Conservation (phyloP, 2,888 invertebrate genomes). For the Fragum fragum region DNA sequence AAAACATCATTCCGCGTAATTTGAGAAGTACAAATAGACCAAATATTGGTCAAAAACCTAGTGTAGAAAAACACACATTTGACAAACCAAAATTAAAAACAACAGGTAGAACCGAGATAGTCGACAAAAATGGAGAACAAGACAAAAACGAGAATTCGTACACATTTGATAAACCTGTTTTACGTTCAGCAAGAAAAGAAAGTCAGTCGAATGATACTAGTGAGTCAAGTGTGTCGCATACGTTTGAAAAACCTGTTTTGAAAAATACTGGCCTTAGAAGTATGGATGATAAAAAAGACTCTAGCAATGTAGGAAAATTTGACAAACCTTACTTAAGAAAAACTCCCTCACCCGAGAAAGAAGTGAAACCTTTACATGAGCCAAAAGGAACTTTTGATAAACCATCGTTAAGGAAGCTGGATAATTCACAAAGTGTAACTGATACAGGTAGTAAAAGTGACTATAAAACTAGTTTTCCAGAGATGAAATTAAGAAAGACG, state of each 20-base stretch:
- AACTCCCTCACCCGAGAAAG: constrained; percentile 61
- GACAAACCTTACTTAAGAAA: constrained; percentile 60
- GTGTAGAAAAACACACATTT: constrained; percentile 54
- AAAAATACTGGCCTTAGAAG: constrained; percentile 23
- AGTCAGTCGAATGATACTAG: not conserved
- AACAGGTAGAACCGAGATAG: constrained; percentile 23
- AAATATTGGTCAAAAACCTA: not conserved
- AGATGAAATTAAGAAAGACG: constrained; percentile 31
- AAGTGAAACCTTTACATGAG: constrained; percentile 41
- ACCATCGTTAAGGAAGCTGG: constrained; percentile 60
- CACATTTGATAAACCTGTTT: constrained; percentile 62
- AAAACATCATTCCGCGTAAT: not conserved
- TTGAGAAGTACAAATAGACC: constrained; percentile 29
- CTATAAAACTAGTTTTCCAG: constrained; percentile 31
- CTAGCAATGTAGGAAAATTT: constrained; percentile 39
- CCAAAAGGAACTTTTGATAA: constrained; percentile 69
- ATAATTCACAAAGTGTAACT: constrained; percentile 2
- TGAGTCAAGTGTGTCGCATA: constrained; percentile 27
- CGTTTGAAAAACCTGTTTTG: constrained; percentile 57
- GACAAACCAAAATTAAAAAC: constrained; percentile 63
- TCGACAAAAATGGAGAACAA: constrained; percentile 12
- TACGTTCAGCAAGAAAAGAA: constrained; percentile 42
- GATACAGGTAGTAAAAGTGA: constrained; percentile 9
- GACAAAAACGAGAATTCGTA: constrained; percentile 41
- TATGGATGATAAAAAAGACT: constrained; percentile 31